A percentile compares a stretch with the other conserved stretches of the same genome.
Conservation (phyloP, 2,113 vertebrate species). For the Melospiza georgiana region DNA sequence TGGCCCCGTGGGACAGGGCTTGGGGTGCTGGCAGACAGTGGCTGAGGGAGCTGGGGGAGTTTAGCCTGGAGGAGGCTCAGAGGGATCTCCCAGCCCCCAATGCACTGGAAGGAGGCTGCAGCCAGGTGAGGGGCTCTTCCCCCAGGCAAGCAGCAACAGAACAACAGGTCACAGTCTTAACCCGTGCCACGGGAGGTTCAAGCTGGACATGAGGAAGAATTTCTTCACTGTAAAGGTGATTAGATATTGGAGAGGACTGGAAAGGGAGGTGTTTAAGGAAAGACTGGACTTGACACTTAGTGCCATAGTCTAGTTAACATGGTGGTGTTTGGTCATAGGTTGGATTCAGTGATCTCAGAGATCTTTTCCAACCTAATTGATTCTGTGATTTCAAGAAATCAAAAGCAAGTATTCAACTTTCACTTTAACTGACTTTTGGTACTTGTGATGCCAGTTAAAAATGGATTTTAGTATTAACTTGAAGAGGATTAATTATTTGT, state of each 20-base stretch:
- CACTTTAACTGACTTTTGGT: not conserved
- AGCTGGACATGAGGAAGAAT: not conserved
- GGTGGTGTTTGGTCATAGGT: not conserved
- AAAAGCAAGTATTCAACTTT: constrained; percentile 22
- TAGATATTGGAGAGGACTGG: not conserved
- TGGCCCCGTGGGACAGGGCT: too few species aligned
- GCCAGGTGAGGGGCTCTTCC: not conserved
- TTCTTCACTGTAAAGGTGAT: not conserved
- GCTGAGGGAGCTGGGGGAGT: not conserved
- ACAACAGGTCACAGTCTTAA: not conserved
- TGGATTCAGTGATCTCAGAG: not conserved
- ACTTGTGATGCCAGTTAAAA: constrained; percentile 10
- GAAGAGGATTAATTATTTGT: not conserved
- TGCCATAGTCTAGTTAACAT: not conserved
- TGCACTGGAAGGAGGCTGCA: not conserved
- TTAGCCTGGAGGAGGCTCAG: not conserved
- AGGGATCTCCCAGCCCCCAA: not conserved
- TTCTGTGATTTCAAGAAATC: constrained; percentile 1
- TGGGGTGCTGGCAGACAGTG: fast-evolving
- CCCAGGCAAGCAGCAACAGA: not conserved
- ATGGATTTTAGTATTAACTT: constrained; percentile 33
- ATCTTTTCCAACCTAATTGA: not conserved
- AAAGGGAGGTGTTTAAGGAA: not conserved
- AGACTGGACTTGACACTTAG: not conserved
- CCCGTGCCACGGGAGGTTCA: fast-evolving